A percentile compares a stretch with the other conserved stretches of the same genome.
These are phyloP conservation scores for Aradus depressus DNA, from an alignment of 2,888 invertebrate genomes.

Conservation along the genomic window DNA sequence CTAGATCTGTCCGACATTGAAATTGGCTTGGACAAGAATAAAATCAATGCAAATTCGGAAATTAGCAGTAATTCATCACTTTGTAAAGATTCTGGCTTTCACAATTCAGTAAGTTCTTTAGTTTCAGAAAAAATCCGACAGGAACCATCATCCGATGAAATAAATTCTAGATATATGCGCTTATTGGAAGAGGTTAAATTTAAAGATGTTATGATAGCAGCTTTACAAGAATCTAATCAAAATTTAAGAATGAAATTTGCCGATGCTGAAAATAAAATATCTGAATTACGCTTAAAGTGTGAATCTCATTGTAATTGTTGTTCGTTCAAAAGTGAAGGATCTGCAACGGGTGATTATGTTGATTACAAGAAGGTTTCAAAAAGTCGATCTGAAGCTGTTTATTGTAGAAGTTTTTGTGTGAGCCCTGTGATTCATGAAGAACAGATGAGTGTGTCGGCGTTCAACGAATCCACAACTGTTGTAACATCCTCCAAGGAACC, in stretches of 20 bases:
- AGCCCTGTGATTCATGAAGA: too few species aligned
- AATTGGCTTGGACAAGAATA: constrained; percentile 4
- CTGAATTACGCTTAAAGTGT: constrained; percentile 20
- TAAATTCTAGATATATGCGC: constrained; percentile 3
- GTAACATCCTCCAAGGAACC: too few species aligned
- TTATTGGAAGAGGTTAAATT: constrained; percentile 20
- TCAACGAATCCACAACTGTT: too few species aligned
- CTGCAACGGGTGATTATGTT: too few species aligned
- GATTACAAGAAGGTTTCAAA: too few species aligned
- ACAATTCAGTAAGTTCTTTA: constrained; percentile 14
- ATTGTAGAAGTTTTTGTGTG: too few species aligned
- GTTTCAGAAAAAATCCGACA: background rate
- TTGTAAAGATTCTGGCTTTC: constrained; percentile 24
- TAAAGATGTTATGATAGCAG: constrained; percentile 22
- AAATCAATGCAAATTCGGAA: constrained; percentile 1
- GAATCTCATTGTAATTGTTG: constrained; percentile 24
- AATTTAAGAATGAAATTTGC: constrained; percentile 22
- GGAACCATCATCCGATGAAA: constrained; percentile 7
- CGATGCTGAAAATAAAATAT: constrained; percentile 24
- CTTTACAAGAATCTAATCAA: constrained; percentile 23
- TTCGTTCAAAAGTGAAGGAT: background rate
- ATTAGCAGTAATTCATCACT: constrained; percentile 14
- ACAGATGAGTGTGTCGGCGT: too few species aligned
- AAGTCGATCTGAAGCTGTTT: too few species aligned
- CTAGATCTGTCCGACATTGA: constrained; percentile 21